Base-by-base conservation (phyloP, 2,888 invertebrate species). In the Cistogaster globosa region DNA sequence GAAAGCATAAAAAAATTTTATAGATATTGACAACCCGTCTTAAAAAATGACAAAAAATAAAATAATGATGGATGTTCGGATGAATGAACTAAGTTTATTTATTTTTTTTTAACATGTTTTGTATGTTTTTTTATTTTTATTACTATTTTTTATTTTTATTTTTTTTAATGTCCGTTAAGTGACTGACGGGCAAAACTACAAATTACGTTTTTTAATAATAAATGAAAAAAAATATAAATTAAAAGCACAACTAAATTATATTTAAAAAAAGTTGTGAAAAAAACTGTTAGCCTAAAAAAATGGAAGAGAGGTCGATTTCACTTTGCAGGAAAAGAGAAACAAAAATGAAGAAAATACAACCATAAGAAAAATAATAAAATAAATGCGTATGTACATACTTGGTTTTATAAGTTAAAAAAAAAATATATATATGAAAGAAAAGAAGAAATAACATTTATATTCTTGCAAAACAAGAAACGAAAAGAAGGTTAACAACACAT, bases 401-500 rank as follows among this genome's bases (percentile, higher is more conserved):
- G 58, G 62, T 74, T 79, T 51, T 75, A 53, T 62, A 69, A 57
- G 18, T n/a, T 60, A 38, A 67, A 53, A 69, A 48, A 75, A 51
- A 38, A 32, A 5, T 0, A 32, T 0, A 63, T 42, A 63, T 18
- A 80, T 22, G 55, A 69, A 57, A 74, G 51, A 55, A 12, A 68
- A 74, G 26, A 26, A 26, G 26, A 69, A 69, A 63, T 32, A 45
- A 48, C 48, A 51, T 68, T 58, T 77, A 57, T 51, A 81, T 84
- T 84, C 84, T 84, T 81, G 84, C 72, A 76, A 84, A 84, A 81
- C 84, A 62, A 74, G 84, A 81, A 76, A 80, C 74, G 77, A 81
- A 81, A 84, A 84, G 84, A 84, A 84, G 80, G 84, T 84, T 84
- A 84, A 72, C 80, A 80, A 82, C 62, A 84, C 65, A 69, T 53